Base-by-base conservation (phyloP, 1,140 invertebrate genomes). In the Muscidifurax raptorellus region DNA sequence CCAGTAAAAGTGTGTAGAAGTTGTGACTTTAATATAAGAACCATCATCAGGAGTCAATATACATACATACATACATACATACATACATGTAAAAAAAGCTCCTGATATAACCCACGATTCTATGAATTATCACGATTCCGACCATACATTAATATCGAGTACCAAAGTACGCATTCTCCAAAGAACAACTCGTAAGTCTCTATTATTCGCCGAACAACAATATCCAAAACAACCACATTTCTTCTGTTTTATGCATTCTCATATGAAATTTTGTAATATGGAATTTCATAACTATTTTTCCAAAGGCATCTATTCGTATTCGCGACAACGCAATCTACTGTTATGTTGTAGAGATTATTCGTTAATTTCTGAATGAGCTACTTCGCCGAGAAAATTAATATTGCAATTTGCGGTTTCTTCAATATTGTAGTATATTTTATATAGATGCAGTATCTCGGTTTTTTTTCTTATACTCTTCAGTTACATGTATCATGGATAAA, bases 41-140 rank as follows among this genome's bases (percentile, higher is more conserved):
- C 0, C 47, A 52, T 52, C 15, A n/a, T 81, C 83, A 44, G 40
- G 22, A 27, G 75, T 18, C 25, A 15, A 44, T 40, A 27, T 4
- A 9, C 32, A 7, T 27, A n/a, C 2, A 25, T 13, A 47, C 10
- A 25, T n/a, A n/a, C n/a, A 27, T 4, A 9, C 32, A 7, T 27
- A n/a, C 22, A 15, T 52, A 59, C 10, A 69, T 28, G 66, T 69
- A 30, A 82, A 74, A 82, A 59, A 81, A 86, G 47, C 71, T 84
- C 85, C 87, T 86, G 87, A 89, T 86, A 40, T 10, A 52, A 52
- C 86, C 76, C 64, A 80, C 83, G 82, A 88, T 78, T 82, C 12
- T 74, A 82, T 69, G 82, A 81, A 40, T 40, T 74, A 74, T 74
- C 71, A 74, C 71, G 28, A 32, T 74, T 74, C 71, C 30, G 32